Base-by-base conservation (phyloP, 2,888 invertebrate species). In the Sympetrum striolatum region DNA sequence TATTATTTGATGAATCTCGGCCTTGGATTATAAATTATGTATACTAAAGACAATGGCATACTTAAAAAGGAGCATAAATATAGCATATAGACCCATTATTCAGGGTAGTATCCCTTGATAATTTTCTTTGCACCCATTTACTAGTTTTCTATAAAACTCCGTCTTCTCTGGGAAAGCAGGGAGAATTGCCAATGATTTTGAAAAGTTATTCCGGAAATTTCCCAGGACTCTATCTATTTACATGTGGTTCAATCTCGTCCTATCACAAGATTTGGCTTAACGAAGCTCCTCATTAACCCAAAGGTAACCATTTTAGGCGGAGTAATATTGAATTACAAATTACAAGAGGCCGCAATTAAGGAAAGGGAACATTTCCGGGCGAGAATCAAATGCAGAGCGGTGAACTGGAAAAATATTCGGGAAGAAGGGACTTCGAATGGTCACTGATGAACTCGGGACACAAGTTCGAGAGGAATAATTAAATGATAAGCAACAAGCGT, bases 401-500 rank as follows among this genome's bases (percentile, higher is more conserved):
- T 44, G 10, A 10, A 58, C 2, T 86, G 64, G 73, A 31, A 73
- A 86, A 60, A 60, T 58, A 35, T 35, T 35, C 5, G 86, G 60
- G 37, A 12, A 60, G 37, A 60, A 37, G 10, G 60, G 2, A n/a
- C 14, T 37, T 25, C 44, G n/a, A 48, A 86, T 64, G 22, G 22
- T 15, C 18, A 22, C 58, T 58, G 37, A 48, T 25, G n/a, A 81
- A 58, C 14, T 8, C 14, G 60, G 64, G 60, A 60, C 86, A 86
- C 37, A 35, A 64, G 35, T 86, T 60, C n/a, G 86, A 86, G 10
- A 64, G 60, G 37, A 86, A 86, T 64, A 86, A 86, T 86, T 64
- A 86, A 86, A 60, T 22, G 31, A 60, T 37, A 82, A 35, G 60
- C 31, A 86, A 37, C 6, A 18, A 18, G 60, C 14, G 8, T 60